These are phyloP conservation scores for Felis catus DNA, from an alignment of 2,113 vertebrate species.

Conservation along the genomic window F.catus_Fca126_mat1.0 CM031424.1:94001001-94001500, in stretches of 20 bases:
- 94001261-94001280: not conserved
- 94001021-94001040: too few relatives aligned
- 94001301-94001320: not conserved
- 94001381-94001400: accelerated
- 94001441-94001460: accelerated
- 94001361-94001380: not conserved
- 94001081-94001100: not conserved
- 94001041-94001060: accelerated
- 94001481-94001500: not conserved
- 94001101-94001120: accelerated
- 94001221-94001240: accelerated
- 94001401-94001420: accelerated
- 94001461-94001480: not conserved
- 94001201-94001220: accelerated
- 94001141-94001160: not conserved
- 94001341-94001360: not conserved
- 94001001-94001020: accelerated
- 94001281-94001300: not conserved
- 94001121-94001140: accelerated
- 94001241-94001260: accelerated
- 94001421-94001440: not conserved
- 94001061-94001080: accelerated
- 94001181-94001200: not conserved
- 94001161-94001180: accelerated
- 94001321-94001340: accelerated